Evolutionary conservation across 2,797 vertebrate species (phyloP).

Genomic region (Hybognathus amarus): DNA sequence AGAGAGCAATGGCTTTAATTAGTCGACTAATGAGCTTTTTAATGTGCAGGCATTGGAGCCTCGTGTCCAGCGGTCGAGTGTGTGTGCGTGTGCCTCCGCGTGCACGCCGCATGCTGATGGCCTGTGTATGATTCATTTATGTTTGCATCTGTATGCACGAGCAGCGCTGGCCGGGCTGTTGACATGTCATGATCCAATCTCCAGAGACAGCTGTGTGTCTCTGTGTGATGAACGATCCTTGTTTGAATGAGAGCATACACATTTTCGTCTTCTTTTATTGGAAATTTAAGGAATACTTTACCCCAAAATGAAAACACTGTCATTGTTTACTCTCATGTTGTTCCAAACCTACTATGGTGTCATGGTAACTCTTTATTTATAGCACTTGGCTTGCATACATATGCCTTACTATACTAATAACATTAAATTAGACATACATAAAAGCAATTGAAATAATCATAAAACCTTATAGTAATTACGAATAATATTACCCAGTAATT

Average conservation of each 20-base stretch:
- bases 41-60: conserved; percentile 75
- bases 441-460: neutral
- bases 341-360: neutral
- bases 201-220: conserved; percentile 51
- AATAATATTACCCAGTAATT: neutral
- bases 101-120: conserved; percentile 71
- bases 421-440: neutral
- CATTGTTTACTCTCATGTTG: neutral
- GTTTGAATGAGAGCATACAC: neutral
- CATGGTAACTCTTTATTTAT: neutral
- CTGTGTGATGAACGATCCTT: neutral
- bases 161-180: conserved; percentile 63
- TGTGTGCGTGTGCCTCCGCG: conserved; percentile 49
- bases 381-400: neutral
- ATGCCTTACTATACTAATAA: too few species aligned
- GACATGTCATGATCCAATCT: conserved; percentile 76
- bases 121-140: conserved; percentile 78
- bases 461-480: neutral
- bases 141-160: conserved; percentile 75
- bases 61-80: conserved; percentile 43
- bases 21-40: conserved; percentile 85
- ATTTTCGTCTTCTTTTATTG: conserved; percentile 14
- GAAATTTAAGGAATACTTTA: conserved; percentile 39
- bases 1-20: conserved; percentile 86
- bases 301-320: neutral